Base-by-base conservation (phyloP, 1,140 invertebrate species). In the Apolygus lucorum region DNA sequence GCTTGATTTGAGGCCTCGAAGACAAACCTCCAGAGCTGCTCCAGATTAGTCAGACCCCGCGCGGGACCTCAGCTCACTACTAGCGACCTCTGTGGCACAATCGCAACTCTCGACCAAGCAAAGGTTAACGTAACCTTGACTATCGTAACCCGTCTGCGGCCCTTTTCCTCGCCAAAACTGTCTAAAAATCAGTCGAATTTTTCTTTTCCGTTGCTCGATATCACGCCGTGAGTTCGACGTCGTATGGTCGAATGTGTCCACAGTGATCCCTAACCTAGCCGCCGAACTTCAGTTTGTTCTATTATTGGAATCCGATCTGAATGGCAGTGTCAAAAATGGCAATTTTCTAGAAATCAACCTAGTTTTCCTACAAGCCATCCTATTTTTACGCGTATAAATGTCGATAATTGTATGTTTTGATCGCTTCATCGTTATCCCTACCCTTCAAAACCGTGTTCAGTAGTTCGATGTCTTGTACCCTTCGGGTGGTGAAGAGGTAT, bases 71-170 rank as follows among this genome's bases (percentile, higher is more conserved):
- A 4, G 11, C 11, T 24, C 8, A 59, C 54, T 4, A 59, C 54
- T 24, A 59, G 54, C 54, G 54, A 59, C 54, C 54, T 59, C 54
- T 59, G 54, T 21, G 22, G 22, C 54, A 59, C 54, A 59, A 59
- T 21, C 54, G 22, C 11, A 13, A 59, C 54, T 17, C 4, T 24
- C 11, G 4, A 14, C 4, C 34, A 59, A 11, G 8, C 54, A 11
- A 59, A 59, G 54, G 54, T 59, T 59, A 59, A 13, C 54, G 54
- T 59, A 59, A 59, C 54, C 54, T 59, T 59, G 54, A 59, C 54
- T 4, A 59, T 4, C 22, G 22, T 59, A 59, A 59, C 54, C 54
- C 54, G 54, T 17, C 54, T 17, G 22, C 54, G 11, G 54, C 22
- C 8, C 22, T 59, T 22, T 59, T 22, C 54, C 54, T n/a, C n/a